Percentiles rank a stretch among this genome's conserved stretches.
phyloP scores from a whole-genome alignment of 2,888 invertebrate genomes.

The Xestia sexstrigata region DNA sequence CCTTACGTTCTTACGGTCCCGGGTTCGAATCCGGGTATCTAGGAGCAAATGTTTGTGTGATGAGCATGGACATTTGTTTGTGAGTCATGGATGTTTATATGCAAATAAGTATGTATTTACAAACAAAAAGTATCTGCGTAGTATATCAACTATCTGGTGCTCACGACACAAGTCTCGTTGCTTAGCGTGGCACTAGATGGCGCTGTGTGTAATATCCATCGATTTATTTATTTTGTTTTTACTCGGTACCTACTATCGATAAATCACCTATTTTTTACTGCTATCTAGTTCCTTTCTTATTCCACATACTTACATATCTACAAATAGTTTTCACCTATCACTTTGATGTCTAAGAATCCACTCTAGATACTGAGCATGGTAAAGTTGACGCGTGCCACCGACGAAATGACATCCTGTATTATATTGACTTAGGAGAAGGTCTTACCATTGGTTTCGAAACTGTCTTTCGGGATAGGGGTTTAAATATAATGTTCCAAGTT shows the following conservation, averaged over 20 bases:
- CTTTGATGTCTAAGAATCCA: conserved; percentile 63
- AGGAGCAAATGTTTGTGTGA: too few relatives aligned
- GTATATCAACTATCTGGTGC: too few relatives aligned
- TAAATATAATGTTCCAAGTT: not conserved
- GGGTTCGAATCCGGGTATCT: too few relatives aligned
- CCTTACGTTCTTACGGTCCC: too few relatives aligned
- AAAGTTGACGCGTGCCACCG: conserved; percentile 70
- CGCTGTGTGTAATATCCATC: too few relatives aligned
- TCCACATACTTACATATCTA: conserved; percentile 4
- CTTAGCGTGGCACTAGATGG: too few relatives aligned
- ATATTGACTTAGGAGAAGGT: conserved; percentile 72
- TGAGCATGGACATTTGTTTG: too few relatives aligned
- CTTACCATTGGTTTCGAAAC: conserved; percentile 58
- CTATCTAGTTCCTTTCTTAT: not conserved
- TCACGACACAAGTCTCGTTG: too few relatives aligned
- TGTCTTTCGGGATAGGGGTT: not conserved
- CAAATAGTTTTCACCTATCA: conserved; percentile 36
- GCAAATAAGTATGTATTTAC: too few relatives aligned
- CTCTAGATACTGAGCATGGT: conserved; percentile 64
- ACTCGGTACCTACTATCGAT: not conserved
- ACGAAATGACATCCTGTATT: conserved; percentile 81
- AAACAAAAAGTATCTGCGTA: too few relatives aligned
- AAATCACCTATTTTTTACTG: not conserved
- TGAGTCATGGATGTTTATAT: too few relatives aligned
- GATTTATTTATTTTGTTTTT: too few relatives aligned